Evolutionary conservation across 1,140 invertebrate species (phyloP).

Genomic region (Drosophila ironensis): DNA sequence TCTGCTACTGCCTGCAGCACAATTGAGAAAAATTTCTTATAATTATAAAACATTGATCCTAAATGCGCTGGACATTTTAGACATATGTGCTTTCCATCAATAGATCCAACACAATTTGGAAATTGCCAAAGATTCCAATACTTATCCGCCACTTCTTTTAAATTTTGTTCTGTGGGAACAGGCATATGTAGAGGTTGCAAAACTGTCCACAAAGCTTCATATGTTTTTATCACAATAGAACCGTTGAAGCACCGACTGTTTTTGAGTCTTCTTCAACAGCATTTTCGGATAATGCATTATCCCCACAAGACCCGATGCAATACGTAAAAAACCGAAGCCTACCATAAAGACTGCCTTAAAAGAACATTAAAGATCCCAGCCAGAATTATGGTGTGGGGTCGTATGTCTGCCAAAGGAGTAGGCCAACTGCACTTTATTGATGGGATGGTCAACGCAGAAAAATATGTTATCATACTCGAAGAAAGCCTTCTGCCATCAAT

Average conservation of each 20-base stretch:
- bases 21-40: constrained; percentile 82
- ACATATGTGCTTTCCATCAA: constrained; percentile 74
- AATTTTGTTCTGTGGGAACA: constrained; percentile 19
- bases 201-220: constrained; percentile 28
- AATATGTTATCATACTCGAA: no score
- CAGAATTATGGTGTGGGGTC: no score
- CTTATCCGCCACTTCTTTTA: constrained; percentile 16
- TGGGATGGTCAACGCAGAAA: no score
- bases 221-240: constrained; percentile 31
- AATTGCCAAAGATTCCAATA: constrained; percentile 12
- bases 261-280: constrained; percentile 7
- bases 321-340: no score
- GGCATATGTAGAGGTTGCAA: constrained; percentile 33
- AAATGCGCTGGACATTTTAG: constrained; percentile 63
- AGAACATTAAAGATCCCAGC: no score
- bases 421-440: no score
- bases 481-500: no score
- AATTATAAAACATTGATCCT: constrained; percentile 82
- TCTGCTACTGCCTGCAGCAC: constrained; percentile 82
- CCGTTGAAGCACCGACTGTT: constrained; percentile 5
- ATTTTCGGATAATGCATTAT: constrained; percentile 17
- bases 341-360: no score
- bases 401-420: no score
- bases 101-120: constrained; percentile 49
- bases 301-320: constrained; percentile 1